Evolutionary conservation across 2,888 invertebrate species (phyloP).

Genomic region (Tetanocera ferruginea): DNA sequence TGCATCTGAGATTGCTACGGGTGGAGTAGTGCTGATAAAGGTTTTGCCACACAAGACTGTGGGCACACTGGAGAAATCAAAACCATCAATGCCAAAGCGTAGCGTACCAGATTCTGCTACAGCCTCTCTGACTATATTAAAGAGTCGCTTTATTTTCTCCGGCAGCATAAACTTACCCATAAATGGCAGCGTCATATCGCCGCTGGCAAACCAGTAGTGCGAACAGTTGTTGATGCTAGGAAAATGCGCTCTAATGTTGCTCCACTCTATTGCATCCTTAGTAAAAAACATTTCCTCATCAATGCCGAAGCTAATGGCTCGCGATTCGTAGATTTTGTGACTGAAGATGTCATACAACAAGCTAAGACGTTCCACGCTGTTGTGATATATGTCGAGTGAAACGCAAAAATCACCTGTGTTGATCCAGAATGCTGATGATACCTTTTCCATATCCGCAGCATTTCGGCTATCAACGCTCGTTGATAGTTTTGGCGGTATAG

Average conservation of each 20-base stretch:
- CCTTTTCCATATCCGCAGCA: conserved; percentile 49
- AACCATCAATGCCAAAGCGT: conserved; percentile 63
- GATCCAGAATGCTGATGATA: conserved; percentile 60
- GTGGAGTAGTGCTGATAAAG: conserved; percentile 45
- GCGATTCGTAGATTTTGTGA: conserved; percentile 57
- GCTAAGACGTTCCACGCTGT: conserved; percentile 53
- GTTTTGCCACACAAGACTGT: conserved; percentile 47
- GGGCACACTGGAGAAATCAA: conserved; percentile 61
- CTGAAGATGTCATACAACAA: conserved; percentile 61
- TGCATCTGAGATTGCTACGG: conserved; percentile 56
- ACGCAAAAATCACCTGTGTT: conserved; percentile 58
- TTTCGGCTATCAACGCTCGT: conserved; percentile 46
- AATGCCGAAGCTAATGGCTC: conserved; percentile 61
- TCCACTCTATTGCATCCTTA: conserved; percentile 27
- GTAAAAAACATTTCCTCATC: conserved; percentile 58
- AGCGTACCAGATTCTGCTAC: conserved; percentile 39
- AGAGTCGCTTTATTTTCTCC: conserved; percentile 58
- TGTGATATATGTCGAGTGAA: conserved; percentile 55
- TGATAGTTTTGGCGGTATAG: neutral
- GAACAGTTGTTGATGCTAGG: conserved; percentile 55
- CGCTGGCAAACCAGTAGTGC: conserved; percentile 66
- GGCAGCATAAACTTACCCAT: conserved; percentile 57
- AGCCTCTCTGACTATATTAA: conserved; percentile 55
- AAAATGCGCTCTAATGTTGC: conserved; percentile 47
- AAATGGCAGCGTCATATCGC: conserved; percentile 62